A percentile compares a stretch with the other conserved stretches of the same genome.
phyloP scores from a whole-genome alignment of 2,113 vertebrate genomes.

The Monopterus albus region DNA sequence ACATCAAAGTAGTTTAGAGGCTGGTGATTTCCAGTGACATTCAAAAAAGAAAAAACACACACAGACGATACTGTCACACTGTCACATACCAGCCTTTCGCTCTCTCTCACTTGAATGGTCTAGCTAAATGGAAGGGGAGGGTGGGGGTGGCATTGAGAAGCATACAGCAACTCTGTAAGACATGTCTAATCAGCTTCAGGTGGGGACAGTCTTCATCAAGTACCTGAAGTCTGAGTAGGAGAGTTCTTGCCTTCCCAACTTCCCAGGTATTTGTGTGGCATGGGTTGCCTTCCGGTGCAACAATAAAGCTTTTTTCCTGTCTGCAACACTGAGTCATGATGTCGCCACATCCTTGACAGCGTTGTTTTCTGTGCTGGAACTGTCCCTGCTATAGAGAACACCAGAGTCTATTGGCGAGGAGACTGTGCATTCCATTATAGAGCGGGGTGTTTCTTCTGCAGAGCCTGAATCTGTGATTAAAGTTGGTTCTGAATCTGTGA shows the following conservation, averaged over 20 bases:
- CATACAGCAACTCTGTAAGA: constrained; percentile 40
- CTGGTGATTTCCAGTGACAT: constrained; percentile 79
- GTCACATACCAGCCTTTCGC: constrained; percentile 67
- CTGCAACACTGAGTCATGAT: constrained; percentile 72
- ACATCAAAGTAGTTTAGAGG: constrained; percentile 60
- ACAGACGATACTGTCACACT: constrained; percentile 49
- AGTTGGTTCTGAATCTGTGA: constrained; percentile 41
- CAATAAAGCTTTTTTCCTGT: constrained; percentile 45
- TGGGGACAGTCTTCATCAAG: constrained; percentile 45
- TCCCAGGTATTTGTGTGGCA: constrained; percentile 16
- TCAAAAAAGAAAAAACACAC: constrained; percentile 55
- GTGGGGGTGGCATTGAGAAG: constrained; percentile 29
- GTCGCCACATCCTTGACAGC: constrained; percentile 84
- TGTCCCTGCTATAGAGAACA: constrained; percentile 68
- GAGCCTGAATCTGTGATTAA: constrained; percentile 48
- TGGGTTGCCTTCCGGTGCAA: constrained; percentile 40
- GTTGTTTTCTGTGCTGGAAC: constrained; percentile 83
- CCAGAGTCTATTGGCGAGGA: constrained; percentile 81
- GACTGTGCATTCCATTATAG: constrained; percentile 68
- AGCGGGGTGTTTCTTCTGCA: constrained; percentile 38
- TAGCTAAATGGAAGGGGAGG: constrained; percentile 52
- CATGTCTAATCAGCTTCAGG: constrained; percentile 42
- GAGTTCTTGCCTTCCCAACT: not conserved
- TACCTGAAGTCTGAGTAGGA: constrained; percentile 40
- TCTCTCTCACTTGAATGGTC: constrained; percentile 46